A percentile compares a stretch with the other conserved stretches of the same genome.
phyloP scores from a whole-genome alignment of 2,888 invertebrate genomes.

The Lasioglossum calceatum region DNA sequence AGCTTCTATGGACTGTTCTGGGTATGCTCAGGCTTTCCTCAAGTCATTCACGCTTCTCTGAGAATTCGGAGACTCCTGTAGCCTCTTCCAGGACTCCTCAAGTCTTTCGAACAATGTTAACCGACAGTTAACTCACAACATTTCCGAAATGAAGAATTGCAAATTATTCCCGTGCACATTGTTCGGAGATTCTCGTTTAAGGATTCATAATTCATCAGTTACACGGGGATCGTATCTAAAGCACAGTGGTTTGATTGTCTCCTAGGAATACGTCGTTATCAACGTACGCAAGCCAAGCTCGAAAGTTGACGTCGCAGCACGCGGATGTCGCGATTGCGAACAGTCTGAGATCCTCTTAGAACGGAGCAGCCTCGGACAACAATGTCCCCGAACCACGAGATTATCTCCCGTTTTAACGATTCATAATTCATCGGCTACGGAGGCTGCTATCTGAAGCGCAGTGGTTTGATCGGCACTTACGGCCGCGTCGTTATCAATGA shows the following conservation, averaged over 20 bases:
- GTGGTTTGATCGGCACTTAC: background rate
- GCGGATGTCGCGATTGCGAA: slow-evolving; percentile 17
- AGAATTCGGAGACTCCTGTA: background rate
- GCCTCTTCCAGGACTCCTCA: background rate
- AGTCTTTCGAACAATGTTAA: too few species aligned
- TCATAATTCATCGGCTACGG: background rate
- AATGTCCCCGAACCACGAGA: background rate
- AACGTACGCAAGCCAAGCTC: background rate
- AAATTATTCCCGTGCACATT: background rate
- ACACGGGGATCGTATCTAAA: background rate
- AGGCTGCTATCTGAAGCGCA: background rate
- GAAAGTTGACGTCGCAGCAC: slow-evolving; percentile 31
- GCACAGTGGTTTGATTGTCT: background rate
- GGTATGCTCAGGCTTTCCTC: background rate
- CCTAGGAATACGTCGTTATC: background rate
- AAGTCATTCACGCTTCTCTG: background rate
- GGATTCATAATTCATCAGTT: background rate
- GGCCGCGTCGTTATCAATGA: slow-evolving; percentile 13
- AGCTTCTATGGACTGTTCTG: background rate
- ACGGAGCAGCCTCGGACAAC: background rate
- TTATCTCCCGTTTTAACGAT: background rate
- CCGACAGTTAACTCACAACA: background rate
- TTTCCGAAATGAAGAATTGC: background rate
- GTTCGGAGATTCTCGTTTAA: background rate
- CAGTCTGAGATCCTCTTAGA: background rate